A percentile compares a stretch with the other conserved stretches of the same genome.
phyloP scores from a whole-genome alignment of 2,113 vertebrate genomes.

The Progne subis region DNA sequence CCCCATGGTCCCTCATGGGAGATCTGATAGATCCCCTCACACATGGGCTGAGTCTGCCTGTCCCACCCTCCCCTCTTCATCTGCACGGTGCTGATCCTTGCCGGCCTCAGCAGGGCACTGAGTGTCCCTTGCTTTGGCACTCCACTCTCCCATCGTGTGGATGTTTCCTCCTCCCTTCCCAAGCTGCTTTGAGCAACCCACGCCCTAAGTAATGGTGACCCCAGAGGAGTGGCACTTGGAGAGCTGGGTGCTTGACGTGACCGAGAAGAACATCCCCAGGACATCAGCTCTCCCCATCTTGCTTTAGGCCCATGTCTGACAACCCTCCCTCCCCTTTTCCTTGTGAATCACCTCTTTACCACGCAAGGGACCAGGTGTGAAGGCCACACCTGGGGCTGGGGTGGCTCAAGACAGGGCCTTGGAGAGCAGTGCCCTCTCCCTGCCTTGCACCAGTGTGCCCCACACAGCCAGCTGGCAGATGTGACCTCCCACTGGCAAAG shows the following conservation, averaged over 20 bases:
- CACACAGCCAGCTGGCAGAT: not conserved
- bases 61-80: rapidly evolving
- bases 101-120: not conserved
- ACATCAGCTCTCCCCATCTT: not conserved
- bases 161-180: not conserved
- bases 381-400: not conserved
- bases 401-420: not conserved
- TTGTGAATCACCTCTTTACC: not conserved
- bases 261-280: not conserved
- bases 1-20: rapidly evolving
- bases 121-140: not conserved
- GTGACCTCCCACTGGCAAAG: not conserved
- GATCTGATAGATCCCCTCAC: not conserved
- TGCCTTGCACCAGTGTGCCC: not conserved
- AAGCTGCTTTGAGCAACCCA: not conserved
- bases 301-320: not conserved
- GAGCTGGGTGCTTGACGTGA: not conserved
- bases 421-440: not conserved
- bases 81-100: not conserved
- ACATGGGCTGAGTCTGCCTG: not conserved
- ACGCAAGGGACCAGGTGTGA: not conserved
- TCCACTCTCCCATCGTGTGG: not conserved
- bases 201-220: rapidly evolving
- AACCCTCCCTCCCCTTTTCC: not conserved
- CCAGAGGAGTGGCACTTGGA: not conserved